phyloP scores from a whole-genome alignment of 2,113 vertebrate species.

The Notarius quadriscutis region DNA sequence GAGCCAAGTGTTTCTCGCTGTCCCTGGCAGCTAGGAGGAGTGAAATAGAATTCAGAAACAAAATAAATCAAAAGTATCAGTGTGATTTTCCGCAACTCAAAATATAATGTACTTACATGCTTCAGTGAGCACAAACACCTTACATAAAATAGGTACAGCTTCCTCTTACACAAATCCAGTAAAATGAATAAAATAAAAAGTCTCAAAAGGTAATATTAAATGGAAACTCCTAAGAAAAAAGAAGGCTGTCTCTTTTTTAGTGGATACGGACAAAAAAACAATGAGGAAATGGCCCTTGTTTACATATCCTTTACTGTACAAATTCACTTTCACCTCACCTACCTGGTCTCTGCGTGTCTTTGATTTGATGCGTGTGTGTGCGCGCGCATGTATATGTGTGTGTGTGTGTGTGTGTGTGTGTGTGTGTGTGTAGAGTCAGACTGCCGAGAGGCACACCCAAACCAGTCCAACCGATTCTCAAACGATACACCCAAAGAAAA shows the following conservation, averaged over 20 bases:
- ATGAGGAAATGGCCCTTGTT: not conserved
- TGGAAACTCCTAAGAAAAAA: not conserved
- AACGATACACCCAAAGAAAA: constrained; percentile 39
- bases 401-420: constrained; percentile 42
- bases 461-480: constrained; percentile 44
- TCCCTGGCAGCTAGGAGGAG: not conserved
- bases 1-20: not conserved
- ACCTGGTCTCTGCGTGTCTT: constrained; percentile 60
- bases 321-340: constrained; percentile 28
- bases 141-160: not conserved
- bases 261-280: not conserved
- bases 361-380: constrained; percentile 64
- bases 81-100: not conserved
- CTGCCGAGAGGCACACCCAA: constrained; percentile 46
- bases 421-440: constrained; percentile 63
- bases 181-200: not conserved
- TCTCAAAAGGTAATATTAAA: not conserved
- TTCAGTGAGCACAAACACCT: not conserved
- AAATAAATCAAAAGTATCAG: not conserved
- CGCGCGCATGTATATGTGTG: constrained; percentile 61
- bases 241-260: not conserved
- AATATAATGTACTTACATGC: not conserved
- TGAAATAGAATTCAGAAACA: not conserved
- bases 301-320: not conserved
- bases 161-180: not conserved